A percentile compares a stretch with the other conserved stretches of the same genome.
Evolutionary conservation across 2,888 invertebrate species (phyloP).

Genomic region (Liposcelis brunnea): DNA sequence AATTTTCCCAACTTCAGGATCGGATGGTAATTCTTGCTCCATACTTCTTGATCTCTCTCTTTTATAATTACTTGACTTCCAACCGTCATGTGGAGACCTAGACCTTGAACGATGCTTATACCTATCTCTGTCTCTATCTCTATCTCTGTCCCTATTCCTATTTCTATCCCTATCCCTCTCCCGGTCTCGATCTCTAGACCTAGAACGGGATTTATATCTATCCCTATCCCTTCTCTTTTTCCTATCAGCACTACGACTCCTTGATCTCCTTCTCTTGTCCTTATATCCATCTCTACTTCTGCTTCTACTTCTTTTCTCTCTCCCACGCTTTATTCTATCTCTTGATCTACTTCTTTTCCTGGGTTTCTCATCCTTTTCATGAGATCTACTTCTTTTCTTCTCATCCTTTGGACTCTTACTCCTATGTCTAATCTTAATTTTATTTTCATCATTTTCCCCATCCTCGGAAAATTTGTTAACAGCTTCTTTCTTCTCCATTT

Average conservation of each 20-base stretch:
- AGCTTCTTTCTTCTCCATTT: slow-evolving; percentile 1
- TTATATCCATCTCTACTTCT: slow-evolving; percentile 18
- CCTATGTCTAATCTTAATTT: slow-evolving; percentile 19
- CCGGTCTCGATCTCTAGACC: slow-evolving; percentile 14
- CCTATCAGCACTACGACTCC: slow-evolving; percentile 14
- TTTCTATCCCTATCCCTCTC: slow-evolving; percentile 17
- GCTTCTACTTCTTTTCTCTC: slow-evolving; percentile 13
- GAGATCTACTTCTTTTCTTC: slow-evolving; percentile 15
- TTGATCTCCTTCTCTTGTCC: slow-evolving; percentile 16
- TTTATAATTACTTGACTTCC: slow-evolving; percentile 9
- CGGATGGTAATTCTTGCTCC: slow-evolving; percentile 40
- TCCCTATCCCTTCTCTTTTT: slow-evolving; percentile 16
- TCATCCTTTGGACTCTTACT: slow-evolving; percentile 16
- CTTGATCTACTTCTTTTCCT: slow-evolving; percentile 15
- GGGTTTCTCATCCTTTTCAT: slow-evolving; percentile 14
- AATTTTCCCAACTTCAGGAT: slow-evolving; percentile 69
- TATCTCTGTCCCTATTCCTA: slow-evolving; percentile 19
- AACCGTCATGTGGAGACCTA: background rate
- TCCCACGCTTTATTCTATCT: slow-evolving; percentile 10
- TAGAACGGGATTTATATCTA: slow-evolving; percentile 19
- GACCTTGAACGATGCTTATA: slow-evolving; percentile 10
- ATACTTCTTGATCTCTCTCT: slow-evolving; percentile 7
- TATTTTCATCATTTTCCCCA: slow-evolving; percentile 12
- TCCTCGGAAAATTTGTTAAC: background rate
- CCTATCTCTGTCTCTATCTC: slow-evolving; percentile 10